Percentiles rank a stretch among this genome's conserved stretches.
These are phyloP conservation scores for Cabera pusaria DNA, from an alignment of 2,888 invertebrate genomes.

Conservation along the genomic window DNA sequence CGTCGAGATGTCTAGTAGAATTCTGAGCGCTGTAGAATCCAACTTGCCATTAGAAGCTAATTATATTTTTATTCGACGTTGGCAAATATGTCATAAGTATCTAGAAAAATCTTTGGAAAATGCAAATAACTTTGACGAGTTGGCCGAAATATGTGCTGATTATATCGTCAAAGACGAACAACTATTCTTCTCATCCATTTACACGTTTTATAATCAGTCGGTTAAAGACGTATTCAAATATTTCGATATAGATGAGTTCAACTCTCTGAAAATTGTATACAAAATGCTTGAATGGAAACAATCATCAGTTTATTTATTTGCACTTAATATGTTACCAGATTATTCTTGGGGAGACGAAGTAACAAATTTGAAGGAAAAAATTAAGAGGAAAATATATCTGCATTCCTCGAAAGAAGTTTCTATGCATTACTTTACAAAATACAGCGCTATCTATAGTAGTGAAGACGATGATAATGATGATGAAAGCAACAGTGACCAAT, in stretches of 20 bases:
- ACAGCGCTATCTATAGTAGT: neutral
- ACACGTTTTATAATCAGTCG: constrained; percentile 2
- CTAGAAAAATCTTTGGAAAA: constrained; percentile 1
- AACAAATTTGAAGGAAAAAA: neutral
- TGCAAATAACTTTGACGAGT: constrained; percentile 1
- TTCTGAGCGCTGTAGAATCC: neutral
- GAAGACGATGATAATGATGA: neutral
- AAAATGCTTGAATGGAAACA: constrained; percentile 9
- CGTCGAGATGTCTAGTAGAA: no score
- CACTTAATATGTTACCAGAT: constrained; percentile 2
- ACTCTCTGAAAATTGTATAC: constrained; percentile 1
- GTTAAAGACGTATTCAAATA: neutral
- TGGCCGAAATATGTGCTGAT: constrained; percentile 3
- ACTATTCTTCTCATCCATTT: constrained; percentile 7
- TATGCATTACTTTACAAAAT: constrained; percentile 9
- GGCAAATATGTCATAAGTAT: constrained; percentile 6
- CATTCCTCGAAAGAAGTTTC: constrained; percentile 5
- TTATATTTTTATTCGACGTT: constrained; percentile 4
- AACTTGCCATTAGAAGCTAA: constrained; percentile 2
- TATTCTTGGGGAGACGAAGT: neutral
- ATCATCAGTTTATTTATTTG: constrained; percentile 10
- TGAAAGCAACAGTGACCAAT: neutral
- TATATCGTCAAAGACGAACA: constrained; percentile 1
- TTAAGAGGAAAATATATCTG: constrained; percentile 10
- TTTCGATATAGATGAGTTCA: neutral